A percentile compares a stretch with the other conserved stretches of the same genome.
phyloP scores from a whole-genome alignment of 2,888 invertebrate genomes.

The Crematogaster levior region DNA sequence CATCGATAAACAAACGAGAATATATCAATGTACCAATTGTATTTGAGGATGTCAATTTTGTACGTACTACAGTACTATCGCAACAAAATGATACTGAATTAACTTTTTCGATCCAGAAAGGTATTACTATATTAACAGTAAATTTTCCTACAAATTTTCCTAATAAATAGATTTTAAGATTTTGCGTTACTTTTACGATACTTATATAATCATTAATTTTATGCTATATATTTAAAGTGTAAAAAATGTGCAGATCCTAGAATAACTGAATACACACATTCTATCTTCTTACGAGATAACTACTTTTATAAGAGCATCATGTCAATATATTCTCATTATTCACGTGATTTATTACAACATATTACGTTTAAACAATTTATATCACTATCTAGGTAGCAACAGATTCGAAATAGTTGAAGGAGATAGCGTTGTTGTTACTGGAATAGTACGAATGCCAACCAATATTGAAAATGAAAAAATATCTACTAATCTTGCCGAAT shows the following conservation, averaged over 20 bases:
- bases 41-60: slow-evolving; percentile 86
- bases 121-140: too few relatives aligned
- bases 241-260: too few relatives aligned
- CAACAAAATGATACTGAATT: slow-evolving; percentile 84
- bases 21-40: slow-evolving; percentile 85
- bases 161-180: too few relatives aligned
- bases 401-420: slow-evolving; percentile 89
- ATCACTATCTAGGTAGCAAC: slow-evolving; percentile 81
- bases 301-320: too few relatives aligned
- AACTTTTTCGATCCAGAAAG: slow-evolving; percentile 81
- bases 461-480: slow-evolving; percentile 79
- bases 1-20: slow-evolving; percentile 81
- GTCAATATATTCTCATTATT: too few relatives aligned
- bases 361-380: not conserved
- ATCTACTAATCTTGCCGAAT: slow-evolving; percentile 65
- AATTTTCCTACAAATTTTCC: too few relatives aligned
- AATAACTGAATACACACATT: too few relatives aligned
- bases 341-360: too few relatives aligned
- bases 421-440: slow-evolving; percentile 90
- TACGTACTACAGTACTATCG: slow-evolving; percentile 87
- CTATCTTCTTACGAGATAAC: too few relatives aligned
- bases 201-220: too few relatives aligned
- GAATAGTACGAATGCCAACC: slow-evolving; percentile 88
- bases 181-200: too few relatives aligned
- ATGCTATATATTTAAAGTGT: too few relatives aligned